Conservation (phyloP, 2,888 invertebrate genomes). For the Trichogramma dendrolimi region DNA sequence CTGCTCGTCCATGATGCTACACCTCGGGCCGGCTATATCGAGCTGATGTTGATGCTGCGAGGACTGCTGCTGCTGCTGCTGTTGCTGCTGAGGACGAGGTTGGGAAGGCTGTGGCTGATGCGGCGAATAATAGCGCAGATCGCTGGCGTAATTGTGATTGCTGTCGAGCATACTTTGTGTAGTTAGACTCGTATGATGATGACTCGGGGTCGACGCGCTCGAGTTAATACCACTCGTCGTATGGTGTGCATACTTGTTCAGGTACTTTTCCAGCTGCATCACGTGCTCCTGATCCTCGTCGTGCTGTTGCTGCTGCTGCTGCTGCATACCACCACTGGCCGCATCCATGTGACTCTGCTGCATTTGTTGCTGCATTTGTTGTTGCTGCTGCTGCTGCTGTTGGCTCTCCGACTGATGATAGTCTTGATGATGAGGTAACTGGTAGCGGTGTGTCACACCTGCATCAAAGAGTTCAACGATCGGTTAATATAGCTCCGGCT, state of each 20-base stretch:
- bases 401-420: constrained; percentile 33
- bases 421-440: constrained; percentile 48
- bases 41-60: constrained; percentile 47
- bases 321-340: constrained; percentile 44
- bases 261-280: constrained; percentile 48
- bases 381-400: constrained; percentile 35
- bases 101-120: constrained; percentile 46
- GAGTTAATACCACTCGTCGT: constrained; percentile 22
- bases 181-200: constrained; percentile 41
- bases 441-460: constrained; percentile 48
- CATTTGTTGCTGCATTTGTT: constrained; percentile 30
- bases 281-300: constrained; percentile 43
- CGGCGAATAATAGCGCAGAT: constrained; percentile 47
- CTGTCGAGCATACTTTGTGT: constrained; percentile 52
- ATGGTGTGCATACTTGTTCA: constrained; percentile 47
- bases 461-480: constrained; percentile 14
- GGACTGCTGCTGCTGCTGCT: constrained; percentile 43
- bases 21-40: constrained; percentile 45
- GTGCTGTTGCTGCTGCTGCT: constrained; percentile 33
- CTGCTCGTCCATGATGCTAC: constrained; percentile 43
- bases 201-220: constrained; percentile 24
- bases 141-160: constrained; percentile 57
- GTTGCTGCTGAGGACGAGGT: constrained; percentile 44
- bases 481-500: background rate
- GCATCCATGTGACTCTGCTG: constrained; percentile 41